Base-by-base conservation (phyloP, 2,888 invertebrate genomes). In the Hypsopygia costalis region DNA sequence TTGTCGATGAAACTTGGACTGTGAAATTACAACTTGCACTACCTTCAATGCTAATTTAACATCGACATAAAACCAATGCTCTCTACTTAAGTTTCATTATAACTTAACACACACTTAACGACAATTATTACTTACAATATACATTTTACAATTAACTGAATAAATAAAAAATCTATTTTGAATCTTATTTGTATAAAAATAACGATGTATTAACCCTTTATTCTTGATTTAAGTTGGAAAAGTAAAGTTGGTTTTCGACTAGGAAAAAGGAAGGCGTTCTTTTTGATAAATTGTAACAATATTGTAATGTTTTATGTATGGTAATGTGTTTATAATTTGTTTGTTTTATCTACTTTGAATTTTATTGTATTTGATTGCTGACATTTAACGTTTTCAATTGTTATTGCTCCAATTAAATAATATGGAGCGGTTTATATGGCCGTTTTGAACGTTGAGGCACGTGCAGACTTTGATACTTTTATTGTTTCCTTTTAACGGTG, bases 241-340 rank as follows among this genome's bases (percentile, higher is more conserved):
- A 16, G 4, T 16, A 16, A 16, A 4, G 2, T 16, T 16, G 2
- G 25, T 25, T 8, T 25, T 25, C 25, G 6, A 25, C 2, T 25
- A 71, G 65, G 73, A 68, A 77, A 79, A 75, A 81, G 85, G 78
- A 72, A 75, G 71, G 67, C 55, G 62, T 73, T 76, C 4, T 16
- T 73, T 75, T 81, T 80, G 72, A 81, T 80, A 72, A 73, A 81
- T 79, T 76, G 80, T 73, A 75, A 81, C 78, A 80, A 75, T 79
- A 80, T 77, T 78, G 74, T 25, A 79, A 81, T 67, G 55, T 62
- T 65, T 66, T 64, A 71, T 78, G 71, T 75, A 63, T 68, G 62
- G 81, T 70, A 74, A 86, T 85, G 76, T 52, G 59, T 79, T 82
- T 85, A 78, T 85, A 86, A 87, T 87, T 79, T 83, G 86, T 85